phyloP scores from a whole-genome alignment of 1,140 invertebrate species.

The Zaprionus taronus region DNA sequence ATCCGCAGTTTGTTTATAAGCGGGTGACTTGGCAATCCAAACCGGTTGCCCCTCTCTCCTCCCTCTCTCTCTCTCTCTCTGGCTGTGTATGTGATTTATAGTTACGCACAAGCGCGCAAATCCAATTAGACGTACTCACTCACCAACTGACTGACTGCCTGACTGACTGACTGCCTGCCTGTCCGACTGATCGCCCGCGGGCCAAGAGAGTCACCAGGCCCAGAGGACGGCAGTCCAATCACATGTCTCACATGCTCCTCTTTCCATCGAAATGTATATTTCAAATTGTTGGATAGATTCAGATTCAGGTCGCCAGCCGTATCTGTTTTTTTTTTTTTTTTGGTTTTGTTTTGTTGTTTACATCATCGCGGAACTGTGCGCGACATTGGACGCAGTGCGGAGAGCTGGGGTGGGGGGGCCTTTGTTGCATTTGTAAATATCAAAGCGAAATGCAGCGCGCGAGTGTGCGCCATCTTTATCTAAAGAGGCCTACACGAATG shows the following conservation, averaged over 20 bases:
- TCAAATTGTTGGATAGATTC: conserved; percentile 43
- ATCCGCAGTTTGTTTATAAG: conserved; percentile 72
- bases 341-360: conserved; percentile 61
- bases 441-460: conserved; percentile 51
- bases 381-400: conserved; percentile 43
- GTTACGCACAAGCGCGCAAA: conserved; percentile 81
- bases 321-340: conserved; percentile 32
- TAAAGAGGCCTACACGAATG: conserved; percentile 56
- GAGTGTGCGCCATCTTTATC: conserved; percentile 66
- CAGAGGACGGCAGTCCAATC: conserved; percentile 40
- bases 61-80: conserved; percentile 1
- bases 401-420: conserved; percentile 24
- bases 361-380: conserved; percentile 74
- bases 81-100: conserved; percentile 70
- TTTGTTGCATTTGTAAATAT: conserved; percentile 79
- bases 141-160: conserved; percentile 44
- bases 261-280: conserved; percentile 39
- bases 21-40: conserved; percentile 81
- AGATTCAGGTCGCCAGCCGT: conserved; percentile 45
- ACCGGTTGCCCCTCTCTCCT: conserved; percentile 71
- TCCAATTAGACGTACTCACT: conserved; percentile 76
- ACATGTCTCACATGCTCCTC: conserved; percentile 45
- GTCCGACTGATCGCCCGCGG: conserved; percentile 54
- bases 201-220: conserved; percentile 54
- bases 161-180: conserved; percentile 19